These are phyloP conservation scores for Platygyra sinensis DNA, from an alignment of 64 coral and sea anemone species.

Conservation along the genomic window DNA sequence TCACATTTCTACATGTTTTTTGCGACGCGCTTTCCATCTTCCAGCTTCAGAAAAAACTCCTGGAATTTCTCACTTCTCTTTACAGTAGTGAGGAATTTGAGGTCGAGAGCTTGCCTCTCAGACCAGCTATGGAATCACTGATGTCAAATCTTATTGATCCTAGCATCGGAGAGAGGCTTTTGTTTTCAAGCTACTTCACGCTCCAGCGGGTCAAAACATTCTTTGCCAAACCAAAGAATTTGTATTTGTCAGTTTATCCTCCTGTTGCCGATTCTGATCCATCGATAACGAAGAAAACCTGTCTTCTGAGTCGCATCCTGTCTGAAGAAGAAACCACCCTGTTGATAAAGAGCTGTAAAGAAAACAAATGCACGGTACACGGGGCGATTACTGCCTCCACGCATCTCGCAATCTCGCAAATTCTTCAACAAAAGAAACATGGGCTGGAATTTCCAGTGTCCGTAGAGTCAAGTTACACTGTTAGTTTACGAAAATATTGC, in stretches of 20 bases:
- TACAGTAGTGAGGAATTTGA: constrained; percentile 15
- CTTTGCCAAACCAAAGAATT: constrained; percentile 52
- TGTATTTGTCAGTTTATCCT: constrained; percentile 56
- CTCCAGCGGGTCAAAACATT: constrained; percentile 29
- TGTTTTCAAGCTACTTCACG: constrained; percentile 48
- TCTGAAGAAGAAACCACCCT: too few species aligned
- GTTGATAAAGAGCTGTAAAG: constrained; percentile 44
- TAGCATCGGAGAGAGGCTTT: not conserved
- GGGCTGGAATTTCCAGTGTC: constrained; percentile 19
- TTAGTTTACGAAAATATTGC: constrained; percentile 49
- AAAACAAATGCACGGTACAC: constrained; percentile 60
- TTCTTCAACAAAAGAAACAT: constrained; percentile 42
- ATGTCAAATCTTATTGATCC: not conserved
- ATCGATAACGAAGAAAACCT: constrained; percentile 54
- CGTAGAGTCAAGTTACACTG: constrained; percentile 41
- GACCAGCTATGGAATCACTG: constrained; percentile 28
- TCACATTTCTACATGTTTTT: constrained; percentile 46
- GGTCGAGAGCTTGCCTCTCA: constrained; percentile 44
- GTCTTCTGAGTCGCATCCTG: constrained; percentile 29
- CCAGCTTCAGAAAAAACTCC: constrained; percentile 15
- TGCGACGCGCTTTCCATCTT: constrained; percentile 54
- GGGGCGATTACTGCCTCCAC: constrained; percentile 49
- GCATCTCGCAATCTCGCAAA: constrained; percentile 43
- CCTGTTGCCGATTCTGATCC: constrained; percentile 46
- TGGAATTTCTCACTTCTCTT: constrained; percentile 30